Evolutionary conservation across 23 tunicate genomes (phyloP).

Genomic region (Ciona savignyi): DNA sequence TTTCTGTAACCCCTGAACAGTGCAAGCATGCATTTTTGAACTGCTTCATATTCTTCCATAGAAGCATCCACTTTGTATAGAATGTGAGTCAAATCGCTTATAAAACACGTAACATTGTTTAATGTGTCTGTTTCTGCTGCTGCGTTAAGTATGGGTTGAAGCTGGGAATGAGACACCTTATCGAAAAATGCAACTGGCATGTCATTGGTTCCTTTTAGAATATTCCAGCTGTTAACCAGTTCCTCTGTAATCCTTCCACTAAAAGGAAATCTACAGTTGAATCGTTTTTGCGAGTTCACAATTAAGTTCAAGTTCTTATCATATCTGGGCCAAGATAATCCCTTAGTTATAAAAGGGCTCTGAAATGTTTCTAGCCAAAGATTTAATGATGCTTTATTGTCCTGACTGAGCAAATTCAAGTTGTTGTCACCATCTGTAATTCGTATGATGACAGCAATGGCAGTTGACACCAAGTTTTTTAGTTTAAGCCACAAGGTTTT

Average conservation of each 20-base stretch:
- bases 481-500: conserved; percentile 43
- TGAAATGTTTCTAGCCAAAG: too few species aligned
- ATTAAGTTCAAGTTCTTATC: too few species aligned
- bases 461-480: conserved; percentile 11
- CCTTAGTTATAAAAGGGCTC: too few species aligned
- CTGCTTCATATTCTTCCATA: conserved; percentile 1
- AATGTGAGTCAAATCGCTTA: conserved; percentile 8
- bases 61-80: conserved; percentile 12
- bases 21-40: neutral
- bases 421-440: conserved; percentile 24
- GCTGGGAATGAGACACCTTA: neutral
- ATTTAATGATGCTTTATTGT: too few species aligned
- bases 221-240: conserved; percentile 6
- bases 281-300: neutral
- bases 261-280: conserved; percentile 29
- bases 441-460: conserved; percentile 27
- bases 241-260: neutral
- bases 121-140: neutral
- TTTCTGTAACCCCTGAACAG: conserved; percentile 1
- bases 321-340: too few species aligned
- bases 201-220: neutral
- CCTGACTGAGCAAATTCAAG: conserved; percentile 18
- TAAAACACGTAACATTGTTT: neutral
- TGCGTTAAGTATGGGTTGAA: neutral
- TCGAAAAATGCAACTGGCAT: neutral